These are phyloP conservation scores for Rhodinocichla rosea DNA, from an alignment of 2,113 vertebrate species.

Conservation along the genomic window DNA sequence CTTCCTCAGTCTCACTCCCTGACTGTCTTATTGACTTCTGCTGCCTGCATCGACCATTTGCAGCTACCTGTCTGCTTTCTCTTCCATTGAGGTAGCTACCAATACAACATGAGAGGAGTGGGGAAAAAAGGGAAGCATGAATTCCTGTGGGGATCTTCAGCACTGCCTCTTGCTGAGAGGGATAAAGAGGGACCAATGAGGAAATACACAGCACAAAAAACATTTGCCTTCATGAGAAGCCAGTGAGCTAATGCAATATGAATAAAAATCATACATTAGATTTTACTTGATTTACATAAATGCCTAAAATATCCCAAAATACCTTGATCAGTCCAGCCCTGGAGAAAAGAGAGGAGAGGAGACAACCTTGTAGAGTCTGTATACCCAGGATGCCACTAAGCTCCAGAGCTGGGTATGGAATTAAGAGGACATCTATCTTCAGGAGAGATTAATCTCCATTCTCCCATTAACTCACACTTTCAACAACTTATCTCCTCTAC, in stretches of 20 bases:
- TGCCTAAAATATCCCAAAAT: background rate
- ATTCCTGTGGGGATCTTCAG: background rate
- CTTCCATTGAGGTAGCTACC: conserved; percentile 41
- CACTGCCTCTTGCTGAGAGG: background rate
- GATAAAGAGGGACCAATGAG: background rate
- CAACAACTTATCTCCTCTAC: background rate
- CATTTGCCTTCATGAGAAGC: background rate
- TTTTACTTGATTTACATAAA: background rate
- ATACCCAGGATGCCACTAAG: background rate
- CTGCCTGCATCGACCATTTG: conserved; percentile 48
- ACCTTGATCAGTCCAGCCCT: background rate
- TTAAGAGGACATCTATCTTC: background rate
- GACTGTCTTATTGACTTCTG: conserved; percentile 71
- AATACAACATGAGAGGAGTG: background rate
- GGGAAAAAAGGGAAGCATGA: conserved; percentile 1
- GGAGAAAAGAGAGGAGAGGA: background rate
- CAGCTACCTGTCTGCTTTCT: conserved; percentile 50
- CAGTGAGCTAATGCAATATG: background rate
- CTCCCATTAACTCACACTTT: background rate
- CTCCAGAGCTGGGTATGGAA: background rate
- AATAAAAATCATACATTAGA: background rate
- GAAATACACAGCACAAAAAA: background rate
- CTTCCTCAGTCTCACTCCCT: conserved; percentile 69
- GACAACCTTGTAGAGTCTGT: background rate
- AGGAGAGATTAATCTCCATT: background rate